phyloP scores from a whole-genome alignment of 2,888 invertebrate species.

The Limenitis camilla region DNA sequence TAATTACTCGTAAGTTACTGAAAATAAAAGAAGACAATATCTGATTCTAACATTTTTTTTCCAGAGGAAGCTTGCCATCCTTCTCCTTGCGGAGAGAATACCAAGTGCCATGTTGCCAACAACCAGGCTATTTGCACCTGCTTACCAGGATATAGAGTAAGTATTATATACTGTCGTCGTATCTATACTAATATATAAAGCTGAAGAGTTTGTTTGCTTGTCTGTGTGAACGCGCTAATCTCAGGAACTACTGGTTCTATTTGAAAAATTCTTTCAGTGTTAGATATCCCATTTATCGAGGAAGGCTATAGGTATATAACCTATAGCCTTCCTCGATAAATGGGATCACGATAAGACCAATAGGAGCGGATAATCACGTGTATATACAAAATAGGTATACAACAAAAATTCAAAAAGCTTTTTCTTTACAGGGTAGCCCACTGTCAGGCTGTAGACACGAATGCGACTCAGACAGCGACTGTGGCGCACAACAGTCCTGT shows the following conservation, averaged over 20 bases:
- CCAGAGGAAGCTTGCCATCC: slow-evolving; percentile 88
- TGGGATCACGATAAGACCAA: no score
- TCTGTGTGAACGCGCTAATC: no score
- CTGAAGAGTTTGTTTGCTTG: no score
- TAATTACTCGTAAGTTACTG: neutral
- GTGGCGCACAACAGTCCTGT: slow-evolving; percentile 81
- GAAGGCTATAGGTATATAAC: no score
- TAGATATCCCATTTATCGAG: no score
- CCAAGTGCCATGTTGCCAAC: slow-evolving; percentile 85
- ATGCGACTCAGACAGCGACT: slow-evolving; percentile 85
- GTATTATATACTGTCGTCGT: slow-evolving; percentile 17
- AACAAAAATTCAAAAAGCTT: neutral
- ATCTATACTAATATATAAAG: no score
- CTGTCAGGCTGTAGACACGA: slow-evolving; percentile 86
- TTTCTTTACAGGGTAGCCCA: slow-evolving; percentile 78
- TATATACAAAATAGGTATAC: neutral
- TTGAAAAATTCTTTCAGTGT: no score
- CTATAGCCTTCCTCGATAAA: no score
- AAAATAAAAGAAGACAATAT: no score
- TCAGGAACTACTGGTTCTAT: no score
- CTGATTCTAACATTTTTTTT: slow-evolving; percentile 1
- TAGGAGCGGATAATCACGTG: neutral
- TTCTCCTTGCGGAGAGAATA: slow-evolving; percentile 86
- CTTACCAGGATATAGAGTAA: slow-evolving; percentile 78
- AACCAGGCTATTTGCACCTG: slow-evolving; percentile 87